Conservation (phyloP, 2,888 invertebrate species). For the Onthophagus sagittarius region DNA sequence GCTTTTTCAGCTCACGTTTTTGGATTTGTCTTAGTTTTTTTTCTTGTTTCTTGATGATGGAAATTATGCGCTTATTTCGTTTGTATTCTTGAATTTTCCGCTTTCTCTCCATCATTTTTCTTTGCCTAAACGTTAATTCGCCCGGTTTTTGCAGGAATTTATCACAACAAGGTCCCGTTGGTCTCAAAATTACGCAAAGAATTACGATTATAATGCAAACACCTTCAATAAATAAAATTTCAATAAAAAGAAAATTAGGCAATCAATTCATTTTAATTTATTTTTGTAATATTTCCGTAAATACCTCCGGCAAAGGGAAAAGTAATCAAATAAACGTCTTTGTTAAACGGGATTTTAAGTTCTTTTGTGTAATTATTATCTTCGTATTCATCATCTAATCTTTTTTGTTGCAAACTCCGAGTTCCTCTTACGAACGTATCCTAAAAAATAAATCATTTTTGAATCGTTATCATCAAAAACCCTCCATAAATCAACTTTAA, state of each 20-base stretch:
- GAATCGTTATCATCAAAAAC: neutral
- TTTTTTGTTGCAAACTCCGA: neutral
- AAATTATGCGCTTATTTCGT: conserved; percentile 1
- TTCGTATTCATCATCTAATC: neutral
- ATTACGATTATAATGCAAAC: neutral
- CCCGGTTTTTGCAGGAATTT: neutral
- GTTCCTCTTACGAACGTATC: neutral
- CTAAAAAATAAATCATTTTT: neutral
- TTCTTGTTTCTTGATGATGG: too few relatives aligned
- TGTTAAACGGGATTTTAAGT: neutral
- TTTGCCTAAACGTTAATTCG: neutral
- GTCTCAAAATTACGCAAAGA: neutral
- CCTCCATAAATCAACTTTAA: neutral
- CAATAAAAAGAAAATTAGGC: neutral
- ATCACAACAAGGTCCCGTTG: neutral
- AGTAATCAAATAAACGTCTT: neutral
- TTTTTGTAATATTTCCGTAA: neutral
- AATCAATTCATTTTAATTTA: neutral
- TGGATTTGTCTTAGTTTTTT: too few relatives aligned
- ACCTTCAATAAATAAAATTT: neutral
- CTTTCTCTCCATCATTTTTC: conserved; percentile 3
- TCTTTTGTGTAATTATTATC: neutral
- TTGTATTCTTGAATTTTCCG: conserved; percentile 11
- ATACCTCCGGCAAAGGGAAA: neutral
- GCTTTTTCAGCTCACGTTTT: too few relatives aligned